Evolutionary conservation across 2,113 vertebrate genomes (phyloP), one percentile per base, ranked within the genome.

Genomic region (Amblyornis subalaris): DNA sequence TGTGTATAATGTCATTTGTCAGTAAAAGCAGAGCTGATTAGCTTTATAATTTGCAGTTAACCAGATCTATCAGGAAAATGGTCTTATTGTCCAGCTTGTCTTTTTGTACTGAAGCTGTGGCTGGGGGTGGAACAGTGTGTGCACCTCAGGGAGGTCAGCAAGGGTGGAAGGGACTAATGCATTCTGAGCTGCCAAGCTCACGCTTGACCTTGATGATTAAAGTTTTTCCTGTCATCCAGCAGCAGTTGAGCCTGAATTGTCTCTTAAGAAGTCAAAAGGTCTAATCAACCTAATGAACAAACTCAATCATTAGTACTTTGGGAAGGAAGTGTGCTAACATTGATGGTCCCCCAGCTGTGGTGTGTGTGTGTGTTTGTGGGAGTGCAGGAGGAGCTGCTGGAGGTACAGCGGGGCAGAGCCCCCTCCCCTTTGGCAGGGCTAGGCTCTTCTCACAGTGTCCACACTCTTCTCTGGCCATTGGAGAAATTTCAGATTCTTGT

Each of bases 241-340:
- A 94, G 94, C 95, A 89, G 71, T 84, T 78, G 82, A 97, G 90
- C 76, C 91, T 85, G 85, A 87, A 87, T 96, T 87, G 93, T 78
- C 91, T 95, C 94, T 94, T 47, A 85, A 93, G 88, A 93, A 94
- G 96, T 90, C 95, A 96, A 91, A 96, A 96, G 95, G 96, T 97
- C 92, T 96, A 94, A 96, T 96, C 90, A 96, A 33, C 72, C 83
- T 94, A 92, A 95, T 93, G 94, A 96, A 93, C 78, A 88, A 96
- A 95, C 92, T 93, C 85, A 86, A 33, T 96, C 89, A 81, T 95
- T 95, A 94, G 82, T 62, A 69, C 88, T 90, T 95, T 50, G 85
- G 76, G 88, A 90, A 87, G 87, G 92, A 77, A 48, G 66, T 44
- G 73, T 65, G 65, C 70, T 82, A 22, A 12, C 44, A 1, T 3